Percentiles rank a stretch among this genome's conserved stretches.
Evolutionary conservation across 2,113 vertebrate species (phyloP).

Genomic region (Myxocyprinus asiaticus): DNA sequence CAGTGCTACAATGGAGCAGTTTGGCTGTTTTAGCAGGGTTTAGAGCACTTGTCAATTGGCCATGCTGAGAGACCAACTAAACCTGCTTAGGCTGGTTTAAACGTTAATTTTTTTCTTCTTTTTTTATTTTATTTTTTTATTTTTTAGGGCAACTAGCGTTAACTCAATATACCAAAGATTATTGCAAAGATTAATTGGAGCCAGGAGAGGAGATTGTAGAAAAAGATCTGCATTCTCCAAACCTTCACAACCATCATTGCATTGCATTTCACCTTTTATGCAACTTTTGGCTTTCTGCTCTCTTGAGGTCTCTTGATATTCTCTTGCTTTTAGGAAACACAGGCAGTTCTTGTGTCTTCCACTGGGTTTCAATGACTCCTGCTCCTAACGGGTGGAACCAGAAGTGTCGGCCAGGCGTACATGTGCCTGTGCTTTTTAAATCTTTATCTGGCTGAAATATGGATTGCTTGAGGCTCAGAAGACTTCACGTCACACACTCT

Average conservation of each 20-base stretch:
- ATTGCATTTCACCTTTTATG: conserved; percentile 11
- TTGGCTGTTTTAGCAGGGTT: no score
- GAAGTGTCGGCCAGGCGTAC: conserved; percentile 22
- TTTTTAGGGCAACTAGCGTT: no score
- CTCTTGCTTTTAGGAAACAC: neutral
- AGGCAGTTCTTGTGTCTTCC: neutral
- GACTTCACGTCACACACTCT: conserved; percentile 37
- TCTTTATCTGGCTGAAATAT: conserved; percentile 60
- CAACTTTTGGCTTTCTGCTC: conserved; percentile 11
- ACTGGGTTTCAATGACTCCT: conserved; percentile 31
- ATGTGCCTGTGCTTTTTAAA: conserved; percentile 42
- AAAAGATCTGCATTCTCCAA: neutral
- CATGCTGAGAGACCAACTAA: no score
- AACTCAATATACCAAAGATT: neutral
- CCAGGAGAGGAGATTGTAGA: neutral
- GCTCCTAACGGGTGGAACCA: neutral
- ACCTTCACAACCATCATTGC: neutral
- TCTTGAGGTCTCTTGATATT: neutral
- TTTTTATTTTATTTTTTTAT: no score
- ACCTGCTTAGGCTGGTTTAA: no score
- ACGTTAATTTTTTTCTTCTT: no score
- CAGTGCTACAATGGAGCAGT: no score
- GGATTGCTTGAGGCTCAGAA: conserved; percentile 28
- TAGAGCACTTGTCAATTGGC: no score
- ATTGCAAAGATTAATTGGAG: neutral